phyloP scores from a whole-genome alignment of 2,797 vertebrate genomes.

The Luscinia megarhynchos region DNA sequence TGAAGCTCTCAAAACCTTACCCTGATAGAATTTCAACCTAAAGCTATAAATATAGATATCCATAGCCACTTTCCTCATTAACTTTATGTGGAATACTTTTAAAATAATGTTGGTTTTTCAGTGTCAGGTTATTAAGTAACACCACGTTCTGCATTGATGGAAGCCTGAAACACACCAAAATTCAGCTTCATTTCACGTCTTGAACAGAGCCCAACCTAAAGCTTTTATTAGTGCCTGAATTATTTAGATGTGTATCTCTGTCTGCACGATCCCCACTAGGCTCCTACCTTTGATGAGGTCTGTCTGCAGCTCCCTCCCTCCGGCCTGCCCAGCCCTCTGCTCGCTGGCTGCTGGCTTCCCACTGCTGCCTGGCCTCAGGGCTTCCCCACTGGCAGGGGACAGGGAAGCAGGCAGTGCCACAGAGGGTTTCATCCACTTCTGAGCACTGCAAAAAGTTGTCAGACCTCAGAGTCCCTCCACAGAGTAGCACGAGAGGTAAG shows the following conservation, averaged over 20 bases:
- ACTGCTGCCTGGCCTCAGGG: neutral
- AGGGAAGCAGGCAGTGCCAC: neutral
- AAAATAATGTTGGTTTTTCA: neutral
- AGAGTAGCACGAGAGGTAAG: constrained; percentile 49
- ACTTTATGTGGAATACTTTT: neutral
- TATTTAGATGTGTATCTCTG: constrained; percentile 45
- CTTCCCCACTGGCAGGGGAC: neutral
- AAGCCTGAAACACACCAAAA: neutral
- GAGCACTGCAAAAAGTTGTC: constrained; percentile 18
- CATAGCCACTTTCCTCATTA: constrained; percentile 9
- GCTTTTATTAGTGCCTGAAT: constrained; percentile 47
- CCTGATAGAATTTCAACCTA: neutral
- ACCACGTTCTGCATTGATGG: neutral
- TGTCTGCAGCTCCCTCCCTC: neutral
- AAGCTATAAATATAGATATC: neutral
- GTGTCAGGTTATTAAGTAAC: neutral
- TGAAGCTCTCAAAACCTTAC: constrained; percentile 66
- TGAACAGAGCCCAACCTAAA: neutral
- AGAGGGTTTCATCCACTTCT: neutral
- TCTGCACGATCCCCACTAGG: constrained; percentile 18
- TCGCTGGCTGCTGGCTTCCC: neutral
- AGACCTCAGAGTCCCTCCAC: constrained; percentile 3
- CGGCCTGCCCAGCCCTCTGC: neutral
- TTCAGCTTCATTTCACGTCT: neutral
- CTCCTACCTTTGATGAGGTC: constrained; percentile 43